phyloP scores from a whole-genome alignment of 2,113 vertebrate species.

The Lamprotornis superbus region DNA sequence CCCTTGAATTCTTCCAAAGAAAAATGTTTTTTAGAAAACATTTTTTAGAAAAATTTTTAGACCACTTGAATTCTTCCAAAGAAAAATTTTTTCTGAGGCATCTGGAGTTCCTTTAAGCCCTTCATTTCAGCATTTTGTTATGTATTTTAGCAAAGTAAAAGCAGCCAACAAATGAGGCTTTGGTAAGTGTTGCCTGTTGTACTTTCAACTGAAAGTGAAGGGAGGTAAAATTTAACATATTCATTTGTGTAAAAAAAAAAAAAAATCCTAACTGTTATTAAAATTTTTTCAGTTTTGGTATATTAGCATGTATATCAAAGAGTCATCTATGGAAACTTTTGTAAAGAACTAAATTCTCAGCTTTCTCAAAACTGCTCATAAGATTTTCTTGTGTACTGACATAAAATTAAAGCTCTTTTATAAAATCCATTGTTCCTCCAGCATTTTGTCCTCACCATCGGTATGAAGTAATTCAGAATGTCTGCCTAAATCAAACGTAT shows the following conservation, averaged over 20 bases:
- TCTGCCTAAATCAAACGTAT: neutral
- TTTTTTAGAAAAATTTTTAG: neutral
- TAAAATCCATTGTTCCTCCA: neutral
- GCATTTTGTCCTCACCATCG: neutral
- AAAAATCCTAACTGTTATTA: slow-evolving; percentile 56
- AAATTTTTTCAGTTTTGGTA: slow-evolving; percentile 58
- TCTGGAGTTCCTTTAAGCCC: slow-evolving; percentile 43
- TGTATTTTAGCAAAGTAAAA: slow-evolving; percentile 29
- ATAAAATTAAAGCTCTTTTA: slow-evolving; percentile 52
- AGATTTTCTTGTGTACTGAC: slow-evolving; percentile 12
- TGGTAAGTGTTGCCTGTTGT: slow-evolving; percentile 55
- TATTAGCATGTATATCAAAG: slow-evolving; percentile 59
- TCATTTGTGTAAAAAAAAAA: slow-evolving; percentile 44
- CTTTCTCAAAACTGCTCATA: slow-evolving; percentile 59
- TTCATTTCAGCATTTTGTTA: slow-evolving; percentile 48
- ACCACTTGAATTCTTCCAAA: slow-evolving; percentile 30
- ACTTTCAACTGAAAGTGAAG: slow-evolving; percentile 60
- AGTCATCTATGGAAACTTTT: slow-evolving; percentile 65
- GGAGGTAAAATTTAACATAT: slow-evolving; percentile 52
- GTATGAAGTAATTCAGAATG: neutral
- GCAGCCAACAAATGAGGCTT: slow-evolving; percentile 20
- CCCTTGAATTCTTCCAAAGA: slow-evolving; percentile 31
- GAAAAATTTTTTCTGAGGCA: slow-evolving; percentile 51
- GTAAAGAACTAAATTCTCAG: slow-evolving; percentile 66
- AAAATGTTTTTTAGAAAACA: too few relatives aligned